A percentile compares a stretch with the other conserved stretches of the same genome.
phyloP scores from a whole-genome alignment of 2,797 vertebrate genomes.

The Tinamus major region DNA sequence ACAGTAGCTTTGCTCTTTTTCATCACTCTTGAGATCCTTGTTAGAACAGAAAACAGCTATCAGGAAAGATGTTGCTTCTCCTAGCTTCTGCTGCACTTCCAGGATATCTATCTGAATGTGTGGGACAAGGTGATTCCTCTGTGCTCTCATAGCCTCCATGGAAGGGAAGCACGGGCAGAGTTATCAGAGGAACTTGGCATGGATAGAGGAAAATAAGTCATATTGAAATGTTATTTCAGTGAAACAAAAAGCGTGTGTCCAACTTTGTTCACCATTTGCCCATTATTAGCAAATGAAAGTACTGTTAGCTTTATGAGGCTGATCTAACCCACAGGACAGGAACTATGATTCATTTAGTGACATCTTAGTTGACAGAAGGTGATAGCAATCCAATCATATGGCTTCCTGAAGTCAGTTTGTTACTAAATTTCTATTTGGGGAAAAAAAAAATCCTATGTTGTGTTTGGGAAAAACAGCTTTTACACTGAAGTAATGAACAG shows the following conservation, averaged over 20 bases:
- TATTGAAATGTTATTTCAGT: not conserved
- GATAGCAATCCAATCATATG: not conserved
- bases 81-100: not conserved
- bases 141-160: not conserved
- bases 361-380: conserved; percentile 36
- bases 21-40: not conserved
- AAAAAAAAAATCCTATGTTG: conserved; percentile 25
- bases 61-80: not conserved
- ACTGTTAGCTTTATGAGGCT: not conserved
- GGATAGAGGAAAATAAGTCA: not conserved
- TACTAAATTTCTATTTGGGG: conserved; percentile 36
- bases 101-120: not conserved
- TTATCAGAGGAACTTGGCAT: not conserved
- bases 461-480: conserved; percentile 43
- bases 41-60: not conserved
- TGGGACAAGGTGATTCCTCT: not conserved
- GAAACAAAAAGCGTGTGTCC: not conserved
- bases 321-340: not conserved
- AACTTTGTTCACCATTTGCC: not conserved
- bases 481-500: conserved; percentile 13
- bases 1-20: not conserved
- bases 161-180: not conserved
- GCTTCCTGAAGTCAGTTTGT: conserved; percentile 8
- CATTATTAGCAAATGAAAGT: not conserved
- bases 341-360: not conserved